Percentiles rank a stretch among this genome's conserved stretches.
phyloP scores from a whole-genome alignment of 2,797 vertebrate genomes.

The Pogonophryne albipinna region DNA sequence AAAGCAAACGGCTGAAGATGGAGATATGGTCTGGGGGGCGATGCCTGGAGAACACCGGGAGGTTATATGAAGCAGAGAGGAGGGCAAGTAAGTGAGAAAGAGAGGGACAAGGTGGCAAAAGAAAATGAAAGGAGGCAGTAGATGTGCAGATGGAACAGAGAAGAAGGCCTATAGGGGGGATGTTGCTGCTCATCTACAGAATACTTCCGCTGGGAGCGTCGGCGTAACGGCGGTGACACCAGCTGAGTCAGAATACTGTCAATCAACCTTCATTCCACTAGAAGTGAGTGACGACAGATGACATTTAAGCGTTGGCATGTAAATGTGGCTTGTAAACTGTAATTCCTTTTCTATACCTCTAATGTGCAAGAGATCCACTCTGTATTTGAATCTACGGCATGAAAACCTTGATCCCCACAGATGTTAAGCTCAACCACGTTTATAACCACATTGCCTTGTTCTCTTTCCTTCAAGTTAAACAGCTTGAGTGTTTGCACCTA shows the following conservation, averaged over 20 bases:
- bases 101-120: conserved; percentile 12
- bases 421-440: conserved; percentile 10
- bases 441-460: conserved; percentile 1
- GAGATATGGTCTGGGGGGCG: conserved; percentile 48
- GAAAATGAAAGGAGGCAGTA: conserved; percentile 49
- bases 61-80: conserved; percentile 25
- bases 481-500: neutral
- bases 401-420: conserved; percentile 39
- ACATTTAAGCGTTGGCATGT: conserved; percentile 62
- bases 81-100: conserved; percentile 27
- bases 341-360: conserved; percentile 29
- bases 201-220: conserved; percentile 37
- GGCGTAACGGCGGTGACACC: conserved; percentile 41
- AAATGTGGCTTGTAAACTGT: conserved; percentile 31
- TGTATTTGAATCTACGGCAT: conserved; percentile 24
- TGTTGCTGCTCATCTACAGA: conserved; percentile 42
- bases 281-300: conserved; percentile 59
- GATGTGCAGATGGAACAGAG: conserved; percentile 33
- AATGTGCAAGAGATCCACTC: conserved; percentile 28
- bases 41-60: conserved; percentile 28
- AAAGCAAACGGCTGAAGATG: conserved; percentile 35
- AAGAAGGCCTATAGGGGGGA: conserved; percentile 33
- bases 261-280: conserved; percentile 60
- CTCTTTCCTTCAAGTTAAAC: conserved; percentile 10
- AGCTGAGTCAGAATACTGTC: conserved; percentile 68